Evolutionary conservation across 2,888 invertebrate species (phyloP), one percentile per base, ranked within the genome.

Genomic region (Geophilus truncorum): DNA sequence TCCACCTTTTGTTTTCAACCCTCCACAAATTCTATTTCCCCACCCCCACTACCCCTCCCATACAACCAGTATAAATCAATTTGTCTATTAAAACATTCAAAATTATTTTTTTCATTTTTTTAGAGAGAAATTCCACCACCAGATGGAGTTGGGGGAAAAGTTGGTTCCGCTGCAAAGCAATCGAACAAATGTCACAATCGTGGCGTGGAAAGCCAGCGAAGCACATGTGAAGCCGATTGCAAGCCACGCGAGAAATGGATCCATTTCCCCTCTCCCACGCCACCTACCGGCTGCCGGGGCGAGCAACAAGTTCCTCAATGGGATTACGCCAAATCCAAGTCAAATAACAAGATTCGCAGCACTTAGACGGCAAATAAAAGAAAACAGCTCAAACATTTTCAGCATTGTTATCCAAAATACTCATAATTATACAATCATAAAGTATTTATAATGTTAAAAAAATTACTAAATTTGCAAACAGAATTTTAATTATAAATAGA

Each of bases 161-260:
- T 51, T 3, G 21, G 51, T 18, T 51, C 18, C 51, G 25, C 7
- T n/a, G n/a, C n/a, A 28, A 10, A 25, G 7, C 25, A 70, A 70
- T 70, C 70, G 70, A 70, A 70, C 70, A 70, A 70, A 70, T 70
- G 70, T 70, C 70, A 70, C 70, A 70, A 70, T 70, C 70, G n/a
- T 70, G 70, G 70, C 70, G 70, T 70, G 70, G 28, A 70, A 70
- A 70, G 70, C 70, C 70, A 70, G 28, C 70, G 70, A 70, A 70
- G 70, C 70, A 70, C 62, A 62, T 62, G 70, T n/a, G 70, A 70
- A 70, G 70, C 70, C 70, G 70, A 70, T 70, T 70, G 70, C 70
- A 70, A 70, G 70, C 70, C 70, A 70, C 70, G 70, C 70, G 70
- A 70, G 70, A 70, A 70, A 70, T 70, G 70, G 70, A 70, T 70